These are phyloP conservation scores for Nephrotoma guestfalica DNA, from an alignment of 2,888 invertebrate genomes.

Conservation along the genomic window DNA sequence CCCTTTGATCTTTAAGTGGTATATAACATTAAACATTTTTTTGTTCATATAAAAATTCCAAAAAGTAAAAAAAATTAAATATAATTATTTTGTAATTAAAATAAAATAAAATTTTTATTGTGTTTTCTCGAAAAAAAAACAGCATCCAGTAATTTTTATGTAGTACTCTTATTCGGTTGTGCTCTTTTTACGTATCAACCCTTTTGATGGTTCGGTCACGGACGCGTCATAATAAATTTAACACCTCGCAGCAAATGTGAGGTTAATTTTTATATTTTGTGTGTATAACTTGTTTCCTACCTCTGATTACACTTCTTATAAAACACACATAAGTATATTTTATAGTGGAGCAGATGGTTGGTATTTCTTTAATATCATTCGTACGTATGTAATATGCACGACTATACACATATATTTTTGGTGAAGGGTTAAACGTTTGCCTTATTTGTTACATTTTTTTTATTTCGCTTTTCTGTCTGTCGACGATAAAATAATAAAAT, in stretches of 20 bases:
- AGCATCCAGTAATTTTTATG: background rate
- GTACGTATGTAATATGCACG: background rate
- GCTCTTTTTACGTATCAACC: background rate
- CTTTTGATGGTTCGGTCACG: background rate
- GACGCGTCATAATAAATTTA: background rate
- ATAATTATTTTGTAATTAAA: slow-evolving; percentile 2
- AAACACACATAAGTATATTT: background rate
- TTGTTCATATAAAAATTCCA: background rate
- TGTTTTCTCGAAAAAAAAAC: background rate
- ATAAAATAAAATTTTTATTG: background rate
- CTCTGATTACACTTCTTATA: background rate
- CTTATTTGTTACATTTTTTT: slow-evolving; percentile 2
- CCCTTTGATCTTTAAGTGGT: background rate
- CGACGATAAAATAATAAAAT: slow-evolving; percentile 3
- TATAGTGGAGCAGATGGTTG: background rate
- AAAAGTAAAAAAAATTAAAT: background rate
- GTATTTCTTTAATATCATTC: background rate
- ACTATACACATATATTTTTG: background rate
- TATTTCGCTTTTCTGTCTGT: background rate
- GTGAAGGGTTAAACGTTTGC: slow-evolving; percentile 2
- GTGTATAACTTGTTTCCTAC: background rate
- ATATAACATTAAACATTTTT: background rate
- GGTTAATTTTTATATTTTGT: background rate
- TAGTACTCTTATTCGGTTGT: background rate
- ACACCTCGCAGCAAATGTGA: background rate